Evolutionary conservation across 2,113 vertebrate species (phyloP).

Genomic region (Sminthopsis crassicaudata): DNA sequence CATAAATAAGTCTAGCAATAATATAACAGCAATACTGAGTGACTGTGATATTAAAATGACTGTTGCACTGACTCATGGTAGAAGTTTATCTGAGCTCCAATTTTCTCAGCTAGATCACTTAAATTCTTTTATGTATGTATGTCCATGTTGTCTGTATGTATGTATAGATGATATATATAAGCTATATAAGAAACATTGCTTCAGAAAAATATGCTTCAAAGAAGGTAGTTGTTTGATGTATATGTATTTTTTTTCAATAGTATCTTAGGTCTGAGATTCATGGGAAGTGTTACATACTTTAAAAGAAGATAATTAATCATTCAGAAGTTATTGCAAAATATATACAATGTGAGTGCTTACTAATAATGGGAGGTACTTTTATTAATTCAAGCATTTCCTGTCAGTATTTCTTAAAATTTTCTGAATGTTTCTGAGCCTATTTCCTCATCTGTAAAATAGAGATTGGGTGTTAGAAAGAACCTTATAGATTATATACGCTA

Average conservation of each 20-base stretch:
- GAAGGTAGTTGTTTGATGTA: neutral
- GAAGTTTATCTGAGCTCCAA: neutral
- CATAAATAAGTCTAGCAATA: neutral
- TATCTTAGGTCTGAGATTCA: neutral
- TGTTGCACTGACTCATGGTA: neutral
- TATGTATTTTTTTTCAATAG: neutral
- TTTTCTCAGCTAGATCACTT: neutral
- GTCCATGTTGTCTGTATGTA: neutral
- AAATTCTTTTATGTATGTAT: neutral
- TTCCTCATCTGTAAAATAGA: neutral
- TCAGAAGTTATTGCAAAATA: slow-evolving; percentile 22
- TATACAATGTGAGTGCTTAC: neutral
- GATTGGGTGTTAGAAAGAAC: neutral
- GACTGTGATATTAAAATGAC: neutral
- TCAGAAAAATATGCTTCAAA: neutral
- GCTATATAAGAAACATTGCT: neutral
- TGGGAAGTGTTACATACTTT: neutral
- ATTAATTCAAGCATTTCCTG: slow-evolving; percentile 31
- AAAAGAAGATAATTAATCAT: neutral
- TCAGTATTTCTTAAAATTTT: slow-evolving; percentile 13
- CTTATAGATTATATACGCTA: neutral
- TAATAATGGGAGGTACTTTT: slow-evolving; percentile 14
- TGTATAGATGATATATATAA: neutral
- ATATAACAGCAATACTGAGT: neutral
- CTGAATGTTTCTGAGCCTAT: neutral